Evolutionary conservation across 2,888 invertebrate species (phyloP), one percentile per base, ranked within the genome.

Genomic region (Drosophila testacea): DNA sequence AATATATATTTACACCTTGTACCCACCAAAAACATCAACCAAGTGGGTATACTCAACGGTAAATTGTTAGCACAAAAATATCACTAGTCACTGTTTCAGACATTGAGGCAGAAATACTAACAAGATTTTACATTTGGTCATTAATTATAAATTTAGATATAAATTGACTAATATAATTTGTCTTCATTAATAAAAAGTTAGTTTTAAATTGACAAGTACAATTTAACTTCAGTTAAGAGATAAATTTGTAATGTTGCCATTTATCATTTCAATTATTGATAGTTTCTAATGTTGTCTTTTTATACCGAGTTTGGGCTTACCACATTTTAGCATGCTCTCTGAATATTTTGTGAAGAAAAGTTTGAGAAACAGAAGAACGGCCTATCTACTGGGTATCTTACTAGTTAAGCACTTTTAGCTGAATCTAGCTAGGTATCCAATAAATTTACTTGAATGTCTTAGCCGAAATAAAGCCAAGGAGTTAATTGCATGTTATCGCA

Each of bases 401-500:
- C 1, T 7, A n/a, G 10, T 22, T 9, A 9, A 28, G 2, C 32
- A 10, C 16, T 27, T 0, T 36, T 6, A 4, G 1, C 4, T 11
- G 28, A 16, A 16, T 16, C 16, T 4, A 10, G 32, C 34, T 41
- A 28, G 41, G 22, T 72, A 54, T 52, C 63, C 63, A 46, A 69
- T 74, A 73, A 73, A 83, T 79, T 62, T 54, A 73, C 48, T 54
- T 22, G 42, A 68, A 44, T 72, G 62, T 59, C 46, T 74, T 68
- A 30, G 48, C 55, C 70, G 39, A 56, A 57, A 59, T 57, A 54
- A 57, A 59, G 44, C 55, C 64, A 67, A 64, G 70, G 61, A 77
- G 78, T 77, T 85, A 85, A 85, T 85, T 85, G 81, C 86, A 61
- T 67, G 56, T 74, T 74, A 75, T 66, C 67, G 62, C 16, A 51